Evolutionary conservation across 2,888 invertebrate species (phyloP), one percentile per base, ranked within the genome.

Genomic region (Gasteruption jaculator): DNA sequence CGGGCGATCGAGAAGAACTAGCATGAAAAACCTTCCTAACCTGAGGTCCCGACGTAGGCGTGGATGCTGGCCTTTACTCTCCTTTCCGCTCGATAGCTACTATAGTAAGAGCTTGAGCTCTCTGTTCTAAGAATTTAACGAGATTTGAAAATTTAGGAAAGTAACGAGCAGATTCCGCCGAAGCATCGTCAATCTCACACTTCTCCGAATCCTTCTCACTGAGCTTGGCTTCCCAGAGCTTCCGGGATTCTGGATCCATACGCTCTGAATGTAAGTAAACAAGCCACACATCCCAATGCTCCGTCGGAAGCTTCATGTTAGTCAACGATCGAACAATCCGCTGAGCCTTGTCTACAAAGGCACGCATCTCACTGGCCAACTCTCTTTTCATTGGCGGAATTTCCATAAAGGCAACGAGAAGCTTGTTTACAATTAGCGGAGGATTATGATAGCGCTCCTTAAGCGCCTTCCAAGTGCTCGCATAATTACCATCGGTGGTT

Each of bases 401-500:
- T 3, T 20, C 20, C 21, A 35, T 25, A 8, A 45, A n/a, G 8
- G 34, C 7, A 12, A 11, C 15, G 7, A 45, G 19, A 27, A 38
- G 38, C 8, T 20, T 37, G 8, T 29, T 26, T 1, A 45, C 34
- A 1, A 26, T 37, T 14, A 45, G 16, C 2, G 38, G 32, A 2
- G 41, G 38, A 6, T 41, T 41, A 3, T 31, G 20, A 21, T 21
- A 44, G 5, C 45, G 41, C 3, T 11, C 12, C 10, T 41, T 36
- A 5, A 45, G 32, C 12, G 38, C 32, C 12, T 33, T 16, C 35
- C 41, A 45, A 8, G 41, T 37, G 4, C 18, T 5, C 8, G 20
- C 6, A 26, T 46, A 46, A 39, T 46, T 46, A 3, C 32, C 40
- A 14, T 37, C 29, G 2, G 47, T 44, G 1, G 19, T 27, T 4